Evolutionary conservation across 1,140 invertebrate species (phyloP), one percentile per base, ranked within the genome.

Genomic region (Bombus terrestris): DNA sequence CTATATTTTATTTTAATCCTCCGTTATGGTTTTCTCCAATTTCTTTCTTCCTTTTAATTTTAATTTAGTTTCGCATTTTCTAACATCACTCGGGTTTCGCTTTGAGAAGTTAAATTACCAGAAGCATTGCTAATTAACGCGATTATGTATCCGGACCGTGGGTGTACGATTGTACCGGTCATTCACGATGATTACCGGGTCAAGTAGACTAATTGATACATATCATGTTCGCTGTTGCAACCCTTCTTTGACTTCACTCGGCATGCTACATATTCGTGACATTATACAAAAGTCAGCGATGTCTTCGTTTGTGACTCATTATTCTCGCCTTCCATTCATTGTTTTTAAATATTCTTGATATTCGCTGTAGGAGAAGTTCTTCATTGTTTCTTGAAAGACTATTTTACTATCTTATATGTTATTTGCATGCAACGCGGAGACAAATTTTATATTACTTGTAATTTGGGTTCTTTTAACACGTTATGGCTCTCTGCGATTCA

Each of bases 171-270:
- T 73, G 66, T 83, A 89, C 73, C 89, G 88, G 91, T 94, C 92
- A 92, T 85, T 89, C 88, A 90, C 88, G 82, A 92, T 89, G 88
- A 91, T 91, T 86, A 86, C 87, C 87, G 89, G 94, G 93, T 95
- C 93, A 94, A 93, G 91, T 94, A 91, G 90, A 92, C 91, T 94
- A 95, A 95, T 94, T 94, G 90, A 90, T 93, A 90, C 90, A 87
- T 72, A 77, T 75, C 35, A 81, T 79, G 88, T 68, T 41, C 68
- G n/a, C 9, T 35, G 13, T 32, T 81, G 37, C 73, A 47, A 68
- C 69, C 71, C 79, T 81, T 53, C 35, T 68, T 32, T 10, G 8
- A 64, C 39, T 62, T 80, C 3, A 8, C 28, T 69, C n/a, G 25
- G 13, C 32, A 37, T 53, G 22, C 25, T 35, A 25, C 12, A n/a